phyloP scores from a whole-genome alignment of 1,140 invertebrate genomes.

The Cyclargus thomasi region DNA sequence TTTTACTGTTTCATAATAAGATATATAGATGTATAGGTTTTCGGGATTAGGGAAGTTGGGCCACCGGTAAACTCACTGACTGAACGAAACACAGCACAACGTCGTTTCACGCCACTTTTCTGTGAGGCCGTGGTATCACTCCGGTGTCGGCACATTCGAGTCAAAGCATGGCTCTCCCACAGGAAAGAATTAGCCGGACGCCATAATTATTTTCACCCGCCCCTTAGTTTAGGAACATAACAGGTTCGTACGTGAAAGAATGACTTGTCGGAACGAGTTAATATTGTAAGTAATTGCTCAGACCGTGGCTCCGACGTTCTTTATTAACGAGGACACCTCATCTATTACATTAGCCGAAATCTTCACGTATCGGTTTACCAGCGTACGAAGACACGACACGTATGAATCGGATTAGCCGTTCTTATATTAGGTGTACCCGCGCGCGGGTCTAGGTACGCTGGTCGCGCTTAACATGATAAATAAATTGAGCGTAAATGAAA shows the following conservation, averaged over 20 bases:
- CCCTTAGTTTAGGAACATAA: conserved; percentile 1
- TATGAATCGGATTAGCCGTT: neutral
- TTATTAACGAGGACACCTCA: conserved; percentile 65
- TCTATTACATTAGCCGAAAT: conserved; percentile 72
- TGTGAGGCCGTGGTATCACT: too few relatives aligned
- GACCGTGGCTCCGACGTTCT: conserved; percentile 64
- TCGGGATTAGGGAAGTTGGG: too few relatives aligned
- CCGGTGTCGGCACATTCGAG: too few relatives aligned
- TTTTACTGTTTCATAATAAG: too few relatives aligned
- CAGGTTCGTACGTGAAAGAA: conserved; percentile 40
- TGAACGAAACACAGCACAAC: too few relatives aligned
- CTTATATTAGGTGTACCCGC: conserved; percentile 9
- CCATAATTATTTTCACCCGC: too few relatives aligned
- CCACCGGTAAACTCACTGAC: too few relatives aligned
- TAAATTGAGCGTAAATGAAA: conserved; percentile 67
- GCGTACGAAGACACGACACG: conserved; percentile 36
- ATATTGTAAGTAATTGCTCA: conserved; percentile 68
- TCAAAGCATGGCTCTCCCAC: too few relatives aligned
- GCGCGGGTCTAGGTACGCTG: conserved; percentile 35
- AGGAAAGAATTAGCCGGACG: too few relatives aligned
- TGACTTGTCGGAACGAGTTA: conserved; percentile 70
- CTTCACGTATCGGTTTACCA: conserved; percentile 52
- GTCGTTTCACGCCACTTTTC: too few relatives aligned
- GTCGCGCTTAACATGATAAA: conserved; percentile 62
- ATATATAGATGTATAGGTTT: too few relatives aligned